phyloP scores from a whole-genome alignment of 2,888 invertebrate species.

The Listrodromus nycthemerus region DNA sequence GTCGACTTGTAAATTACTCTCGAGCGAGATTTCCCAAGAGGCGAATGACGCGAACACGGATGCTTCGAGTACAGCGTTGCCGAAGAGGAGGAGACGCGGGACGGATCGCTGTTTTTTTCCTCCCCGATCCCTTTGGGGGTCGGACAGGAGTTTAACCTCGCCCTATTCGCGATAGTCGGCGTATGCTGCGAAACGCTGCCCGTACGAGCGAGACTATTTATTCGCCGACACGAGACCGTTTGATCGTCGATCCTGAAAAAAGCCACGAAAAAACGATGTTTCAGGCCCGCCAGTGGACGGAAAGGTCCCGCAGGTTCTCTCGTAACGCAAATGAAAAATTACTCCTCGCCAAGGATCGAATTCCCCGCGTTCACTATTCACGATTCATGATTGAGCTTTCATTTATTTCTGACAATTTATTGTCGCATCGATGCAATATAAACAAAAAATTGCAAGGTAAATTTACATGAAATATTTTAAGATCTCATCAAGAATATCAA shows the following conservation, averaged over 20 bases:
- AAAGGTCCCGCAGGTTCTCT: neutral
- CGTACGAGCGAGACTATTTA: constrained; percentile 7
- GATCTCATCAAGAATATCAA: too few species aligned
- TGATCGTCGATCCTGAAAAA: constrained; percentile 29
- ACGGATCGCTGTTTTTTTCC: neutral
- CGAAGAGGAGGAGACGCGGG: neutral
- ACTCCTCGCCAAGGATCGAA: neutral
- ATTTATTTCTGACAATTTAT: neutral
- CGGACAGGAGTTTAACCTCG: neutral
- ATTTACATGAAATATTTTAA: neutral
- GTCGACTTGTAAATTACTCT: constrained; percentile 24
- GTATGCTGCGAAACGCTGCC: neutral
- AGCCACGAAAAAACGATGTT: neutral
- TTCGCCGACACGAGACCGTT: constrained; percentile 12
- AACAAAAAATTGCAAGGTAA: neutral
- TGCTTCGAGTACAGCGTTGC: constrained; percentile 6
- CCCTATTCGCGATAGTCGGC: neutral
- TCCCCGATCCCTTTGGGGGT: neutral
- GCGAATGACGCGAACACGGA: neutral
- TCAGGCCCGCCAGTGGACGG: neutral
- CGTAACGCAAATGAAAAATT: neutral
- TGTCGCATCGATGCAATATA: neutral
- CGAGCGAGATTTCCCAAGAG: constrained; percentile 38
- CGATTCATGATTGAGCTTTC: neutral
- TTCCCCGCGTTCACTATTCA: neutral